phyloP scores from a whole-genome alignment of 2,797 vertebrate species.

The Tiaroga cobitis region DNA sequence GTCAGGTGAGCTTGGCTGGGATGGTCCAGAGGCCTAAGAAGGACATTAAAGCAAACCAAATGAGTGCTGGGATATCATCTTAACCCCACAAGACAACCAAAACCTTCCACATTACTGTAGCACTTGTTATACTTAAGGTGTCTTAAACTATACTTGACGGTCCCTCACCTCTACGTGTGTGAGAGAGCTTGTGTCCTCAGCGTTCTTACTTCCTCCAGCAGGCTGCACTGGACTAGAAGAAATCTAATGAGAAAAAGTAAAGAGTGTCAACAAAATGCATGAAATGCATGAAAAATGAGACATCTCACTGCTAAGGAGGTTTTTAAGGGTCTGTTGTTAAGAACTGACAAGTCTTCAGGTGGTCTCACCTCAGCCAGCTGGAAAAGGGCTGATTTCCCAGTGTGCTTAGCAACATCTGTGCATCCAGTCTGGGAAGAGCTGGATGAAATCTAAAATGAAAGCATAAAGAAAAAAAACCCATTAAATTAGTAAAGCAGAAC shows the following conservation, averaged over 20 bases:
- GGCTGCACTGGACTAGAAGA: constrained; percentile 76
- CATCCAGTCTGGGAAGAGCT: constrained; percentile 77
- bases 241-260: constrained; percentile 69
- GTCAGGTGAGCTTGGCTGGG: constrained; percentile 76
- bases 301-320: constrained; percentile 11
- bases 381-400: constrained; percentile 84
- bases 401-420: constrained; percentile 78
- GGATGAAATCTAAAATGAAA: constrained; percentile 76
- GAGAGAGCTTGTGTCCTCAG: constrained; percentile 66
- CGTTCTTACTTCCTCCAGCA: constrained; percentile 67
- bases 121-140: neutral
- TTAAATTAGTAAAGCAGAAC: constrained; percentile 18
- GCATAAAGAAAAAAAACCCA: neutral
- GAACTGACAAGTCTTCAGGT: constrained; percentile 19
- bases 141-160: neutral
- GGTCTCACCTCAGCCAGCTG: constrained; percentile 84
- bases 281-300: neutral
- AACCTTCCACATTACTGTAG: neutral
- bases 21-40: constrained; percentile 78
- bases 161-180: constrained; percentile 71
- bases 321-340: constrained; percentile 25
- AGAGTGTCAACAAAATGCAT: neutral
- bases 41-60: constrained; percentile 11
- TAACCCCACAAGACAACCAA: neutral
- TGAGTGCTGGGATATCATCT: neutral